These are phyloP conservation scores for Cryptocheilus praepositus DNA, from an alignment of 2,888 invertebrate genomes.

Conservation along the genomic window DNA sequence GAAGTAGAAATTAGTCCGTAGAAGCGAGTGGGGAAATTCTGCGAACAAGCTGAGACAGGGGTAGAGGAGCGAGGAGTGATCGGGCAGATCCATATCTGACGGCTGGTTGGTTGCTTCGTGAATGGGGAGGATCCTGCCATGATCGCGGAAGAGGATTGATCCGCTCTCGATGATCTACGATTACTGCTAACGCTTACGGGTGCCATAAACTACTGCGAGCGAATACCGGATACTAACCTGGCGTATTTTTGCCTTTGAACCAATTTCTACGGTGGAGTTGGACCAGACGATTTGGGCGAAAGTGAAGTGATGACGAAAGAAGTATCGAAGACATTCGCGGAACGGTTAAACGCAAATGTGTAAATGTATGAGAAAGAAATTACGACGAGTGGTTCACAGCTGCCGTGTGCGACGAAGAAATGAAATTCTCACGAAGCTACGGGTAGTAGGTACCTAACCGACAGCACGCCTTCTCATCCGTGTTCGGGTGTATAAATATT, in stretches of 20 bases:
- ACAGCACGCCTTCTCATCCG: slow-evolving; percentile 11
- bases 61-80: not conserved
- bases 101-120: slow-evolving; percentile 41
- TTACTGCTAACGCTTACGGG: slow-evolving; percentile 34
- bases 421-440: slow-evolving; percentile 22
- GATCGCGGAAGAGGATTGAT: slow-evolving; percentile 50
- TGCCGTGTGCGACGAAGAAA: slow-evolving; percentile 11
- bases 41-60: not conserved
- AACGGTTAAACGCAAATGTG: slow-evolving; percentile 4
- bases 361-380: slow-evolving; percentile 7
- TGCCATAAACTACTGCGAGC: too few species aligned
- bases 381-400: slow-evolving; percentile 5
- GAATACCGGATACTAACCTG: too few species aligned
- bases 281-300: too few species aligned
- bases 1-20: slow-evolving; percentile 1
- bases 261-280: too few species aligned
- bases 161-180: slow-evolving; percentile 47
- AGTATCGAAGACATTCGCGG: too few species aligned
- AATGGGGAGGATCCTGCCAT: slow-evolving; percentile 45
- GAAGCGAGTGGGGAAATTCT: not conserved
- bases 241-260: too few species aligned
- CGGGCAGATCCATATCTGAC: slow-evolving; percentile 38
- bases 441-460: not conserved
- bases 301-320: too few species aligned
- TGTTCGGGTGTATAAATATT: slow-evolving; percentile 54